Evolutionary conservation across 2,113 vertebrate species (phyloP), one percentile per base, ranked within the genome.

Genomic region (Triplophysa tibetana): DNA sequence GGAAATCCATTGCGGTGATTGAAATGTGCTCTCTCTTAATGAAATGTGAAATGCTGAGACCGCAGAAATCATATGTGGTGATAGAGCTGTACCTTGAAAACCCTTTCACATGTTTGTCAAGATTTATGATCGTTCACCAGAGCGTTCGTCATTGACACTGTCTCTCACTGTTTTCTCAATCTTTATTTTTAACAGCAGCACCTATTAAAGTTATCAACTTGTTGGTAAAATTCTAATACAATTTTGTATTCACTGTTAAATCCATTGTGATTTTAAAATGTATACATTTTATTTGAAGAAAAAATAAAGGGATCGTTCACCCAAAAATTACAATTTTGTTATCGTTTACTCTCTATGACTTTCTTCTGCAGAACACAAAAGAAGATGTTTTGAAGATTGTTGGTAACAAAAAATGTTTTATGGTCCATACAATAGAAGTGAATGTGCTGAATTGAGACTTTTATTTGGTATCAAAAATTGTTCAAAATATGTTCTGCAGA

Each of bases 11-110:
- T 23, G 24, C 58, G 29, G 29, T 80, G 50, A 75, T 81, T 75
- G 61, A 75, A 74, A 66, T 48, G 23, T 60, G 16, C 38, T 41
- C 17, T 56, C 38, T 52, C 24, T 70, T 70, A 80, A 79, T 85
- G 48, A 72, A 78, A 69, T 78, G 73, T 61, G 60, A 61, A 85
- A 86, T 60, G 91, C 90, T 91, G 90, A 93, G 90, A 72, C 81
- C 88, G 89, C 91, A 92, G 70, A 81, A 85, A 87, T 84, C 88
- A 89, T 70, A 26, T 86, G 78, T 81, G 84, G 80, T 63, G 79
- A 77, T 72, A 70, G 43, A 76, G 58, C 66, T 38, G 56, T 80
- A 73, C 83, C 79, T 83, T 86, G 84, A 86, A 58, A 81, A 76
- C 21, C 21, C 19, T 52, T 74, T 58, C 70, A 75, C 63, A 78